Percentiles rank a stretch among this genome's conserved stretches.
These are phyloP conservation scores for Zeus faber DNA, from an alignment of 2,113 vertebrate genomes.

Conservation along the genomic window DNA sequence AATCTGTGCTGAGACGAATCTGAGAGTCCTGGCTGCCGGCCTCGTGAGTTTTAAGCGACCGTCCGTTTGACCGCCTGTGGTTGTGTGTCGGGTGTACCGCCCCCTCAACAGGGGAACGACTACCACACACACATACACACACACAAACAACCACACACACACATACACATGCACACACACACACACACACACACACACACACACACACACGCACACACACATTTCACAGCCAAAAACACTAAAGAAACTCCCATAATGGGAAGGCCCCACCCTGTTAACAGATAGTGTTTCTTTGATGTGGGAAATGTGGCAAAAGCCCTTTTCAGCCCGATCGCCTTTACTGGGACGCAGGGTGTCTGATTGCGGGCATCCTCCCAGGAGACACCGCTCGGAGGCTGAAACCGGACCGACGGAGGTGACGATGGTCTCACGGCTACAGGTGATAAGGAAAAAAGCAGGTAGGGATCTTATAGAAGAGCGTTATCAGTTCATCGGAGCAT, in stretches of 20 bases:
- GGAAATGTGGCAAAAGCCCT: constrained; percentile 11
- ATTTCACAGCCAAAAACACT: neutral
- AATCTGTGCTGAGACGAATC: neutral
- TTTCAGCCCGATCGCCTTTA: constrained; percentile 1
- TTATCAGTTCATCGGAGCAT: neutral
- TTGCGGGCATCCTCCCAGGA: constrained; percentile 2
- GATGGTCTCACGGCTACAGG: no score
- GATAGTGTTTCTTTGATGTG: constrained; percentile 9
- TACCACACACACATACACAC: neutral
- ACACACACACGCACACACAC: constrained; percentile 6
- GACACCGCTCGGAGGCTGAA: neutral
- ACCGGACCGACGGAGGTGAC: neutral
- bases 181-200: neutral
- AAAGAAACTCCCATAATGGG: neutral
- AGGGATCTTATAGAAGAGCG: neutral
- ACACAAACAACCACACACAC: neutral
- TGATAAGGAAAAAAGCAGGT: no score
- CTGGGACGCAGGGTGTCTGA: neutral
- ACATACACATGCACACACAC: constrained; percentile 3
- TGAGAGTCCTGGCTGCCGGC: neutral
- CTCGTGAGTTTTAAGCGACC: constrained; percentile 15
- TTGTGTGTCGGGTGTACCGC: constrained; percentile 31
- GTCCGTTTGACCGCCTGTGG: constrained; percentile 21
- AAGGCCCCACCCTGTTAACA: neutral
- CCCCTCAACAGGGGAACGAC: constrained; percentile 10